phyloP scores from a whole-genome alignment of 2,113 vertebrate species.

The Dipodomys ordii region DNA sequence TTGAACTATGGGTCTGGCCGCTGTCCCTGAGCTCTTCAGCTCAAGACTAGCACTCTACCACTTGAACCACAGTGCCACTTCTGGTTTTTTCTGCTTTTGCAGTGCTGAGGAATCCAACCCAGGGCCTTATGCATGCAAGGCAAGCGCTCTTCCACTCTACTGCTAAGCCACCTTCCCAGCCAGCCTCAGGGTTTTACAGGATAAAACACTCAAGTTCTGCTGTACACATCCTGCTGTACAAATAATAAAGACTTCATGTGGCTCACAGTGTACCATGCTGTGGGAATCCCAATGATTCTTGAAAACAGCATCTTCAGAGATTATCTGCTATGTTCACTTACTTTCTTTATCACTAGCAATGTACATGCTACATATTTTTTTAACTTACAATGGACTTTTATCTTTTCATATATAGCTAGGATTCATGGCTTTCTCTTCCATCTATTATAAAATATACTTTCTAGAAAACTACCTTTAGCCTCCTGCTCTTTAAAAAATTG shows the following conservation, averaged over 20 bases:
- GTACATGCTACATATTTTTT: no score
- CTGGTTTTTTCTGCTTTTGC: no score
- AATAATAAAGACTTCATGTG: neutral
- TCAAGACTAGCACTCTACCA: no score
- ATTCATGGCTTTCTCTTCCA: neutral
- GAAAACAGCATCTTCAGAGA: neutral
- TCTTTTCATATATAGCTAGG: neutral
- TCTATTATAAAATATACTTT: neutral
- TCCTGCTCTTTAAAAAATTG: neutral
- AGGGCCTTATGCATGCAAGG: no score
- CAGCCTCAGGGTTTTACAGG: no score
- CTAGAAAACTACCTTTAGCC: neutral
- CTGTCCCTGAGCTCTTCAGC: no score
- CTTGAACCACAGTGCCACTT: no score
- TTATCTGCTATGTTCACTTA: neutral
- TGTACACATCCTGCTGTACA: neutral
- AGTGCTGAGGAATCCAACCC: no score
- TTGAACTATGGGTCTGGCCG: no score
- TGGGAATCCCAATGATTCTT: neutral
- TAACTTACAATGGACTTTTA: neutral
- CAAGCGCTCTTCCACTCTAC: no score
- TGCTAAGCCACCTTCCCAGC: no score
- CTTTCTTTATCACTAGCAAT: neutral
- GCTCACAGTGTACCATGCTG: neutral
- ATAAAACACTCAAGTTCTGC: neutral